A percentile compares a stretch with the other conserved stretches of the same genome.
Evolutionary conservation across 2,797 vertebrate genomes (phyloP).

Genomic region (Coluber constrictor): DNA sequence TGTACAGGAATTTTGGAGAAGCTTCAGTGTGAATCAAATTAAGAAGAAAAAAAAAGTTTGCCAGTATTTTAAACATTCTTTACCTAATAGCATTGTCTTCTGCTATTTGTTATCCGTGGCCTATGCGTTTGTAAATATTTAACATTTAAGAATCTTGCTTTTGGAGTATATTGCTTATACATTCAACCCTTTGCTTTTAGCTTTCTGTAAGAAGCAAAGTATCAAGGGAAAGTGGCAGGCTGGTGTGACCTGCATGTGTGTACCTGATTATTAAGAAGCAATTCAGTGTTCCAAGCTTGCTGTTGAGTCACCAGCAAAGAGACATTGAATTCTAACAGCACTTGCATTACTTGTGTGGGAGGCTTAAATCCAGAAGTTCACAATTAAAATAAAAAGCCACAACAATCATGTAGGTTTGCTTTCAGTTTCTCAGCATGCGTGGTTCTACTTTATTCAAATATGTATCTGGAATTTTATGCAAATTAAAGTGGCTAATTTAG

Average conservation of each 20-base stretch:
- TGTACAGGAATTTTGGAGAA: background rate
- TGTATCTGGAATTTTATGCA: slow-evolving; percentile 18
- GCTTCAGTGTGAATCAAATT: background rate
- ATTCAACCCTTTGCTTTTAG: background rate
- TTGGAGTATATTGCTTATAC: background rate
- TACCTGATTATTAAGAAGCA: background rate
- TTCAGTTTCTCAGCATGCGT: slow-evolving; percentile 18
- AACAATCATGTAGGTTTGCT: slow-evolving; percentile 16
- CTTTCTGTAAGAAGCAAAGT: background rate
- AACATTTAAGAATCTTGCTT: accelerated
- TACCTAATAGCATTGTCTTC: background rate
- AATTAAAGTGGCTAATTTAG: slow-evolving; percentile 16
- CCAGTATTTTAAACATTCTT: background rate
- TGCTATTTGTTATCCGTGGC: background rate
- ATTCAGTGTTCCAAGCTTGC: slow-evolving; percentile 15
- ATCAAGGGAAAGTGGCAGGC: background rate
- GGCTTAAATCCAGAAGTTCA: slow-evolving; percentile 13
- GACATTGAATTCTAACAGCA: slow-evolving; percentile 40
- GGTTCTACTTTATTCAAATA: slow-evolving; percentile 26
- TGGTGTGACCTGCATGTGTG: background rate
- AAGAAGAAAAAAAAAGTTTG: background rate
- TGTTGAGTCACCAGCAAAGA: background rate
- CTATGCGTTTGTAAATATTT: background rate
- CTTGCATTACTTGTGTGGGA: background rate
- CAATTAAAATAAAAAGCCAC: slow-evolving; percentile 33